phyloP scores from a whole-genome alignment of 2,888 invertebrate species.

The Atrina japonica region DNA sequence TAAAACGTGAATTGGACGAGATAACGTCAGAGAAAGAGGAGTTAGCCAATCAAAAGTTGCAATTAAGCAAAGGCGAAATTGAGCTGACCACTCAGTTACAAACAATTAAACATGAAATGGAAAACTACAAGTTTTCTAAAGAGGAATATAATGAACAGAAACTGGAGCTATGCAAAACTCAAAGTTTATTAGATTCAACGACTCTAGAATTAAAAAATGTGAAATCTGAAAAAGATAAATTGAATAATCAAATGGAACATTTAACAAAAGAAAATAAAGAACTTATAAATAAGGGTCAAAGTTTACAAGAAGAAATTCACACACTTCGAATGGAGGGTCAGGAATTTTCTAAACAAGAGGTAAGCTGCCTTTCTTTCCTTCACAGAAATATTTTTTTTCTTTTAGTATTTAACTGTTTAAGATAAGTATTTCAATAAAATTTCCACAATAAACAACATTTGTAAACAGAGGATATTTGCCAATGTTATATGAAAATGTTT shows the following conservation, averaged over 20 bases:
- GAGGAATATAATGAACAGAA: constrained; percentile 50
- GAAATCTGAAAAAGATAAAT: constrained; percentile 40
- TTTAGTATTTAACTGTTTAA: too few species aligned
- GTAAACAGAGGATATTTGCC: too few species aligned
- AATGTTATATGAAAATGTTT: too few species aligned
- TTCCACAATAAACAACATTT: too few species aligned
- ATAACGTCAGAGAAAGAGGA: constrained; percentile 60
- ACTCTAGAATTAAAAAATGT: constrained; percentile 49
- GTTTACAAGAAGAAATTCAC: constrained; percentile 56
- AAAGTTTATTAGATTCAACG: constrained; percentile 54
- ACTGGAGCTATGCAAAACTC: constrained; percentile 50
- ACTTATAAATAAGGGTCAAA: constrained; percentile 60
- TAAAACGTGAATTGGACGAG: constrained; percentile 58
- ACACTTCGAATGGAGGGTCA: constrained; percentile 58
- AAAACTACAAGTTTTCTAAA: constrained; percentile 53
- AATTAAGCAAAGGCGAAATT: constrained; percentile 62
- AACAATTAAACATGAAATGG: constrained; percentile 56
- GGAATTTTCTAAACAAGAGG: constrained; percentile 69
- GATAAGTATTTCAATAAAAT: too few species aligned
- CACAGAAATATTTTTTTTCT: too few species aligned
- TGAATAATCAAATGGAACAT: constrained; percentile 55
- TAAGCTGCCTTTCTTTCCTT: constrained; percentile 35
- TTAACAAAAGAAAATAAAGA: constrained; percentile 70
- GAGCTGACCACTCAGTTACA: constrained; percentile 61
- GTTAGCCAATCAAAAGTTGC: constrained; percentile 62